phyloP scores from a whole-genome alignment of 2,888 invertebrate genomes.

The Agrypnus murinus region DNA sequence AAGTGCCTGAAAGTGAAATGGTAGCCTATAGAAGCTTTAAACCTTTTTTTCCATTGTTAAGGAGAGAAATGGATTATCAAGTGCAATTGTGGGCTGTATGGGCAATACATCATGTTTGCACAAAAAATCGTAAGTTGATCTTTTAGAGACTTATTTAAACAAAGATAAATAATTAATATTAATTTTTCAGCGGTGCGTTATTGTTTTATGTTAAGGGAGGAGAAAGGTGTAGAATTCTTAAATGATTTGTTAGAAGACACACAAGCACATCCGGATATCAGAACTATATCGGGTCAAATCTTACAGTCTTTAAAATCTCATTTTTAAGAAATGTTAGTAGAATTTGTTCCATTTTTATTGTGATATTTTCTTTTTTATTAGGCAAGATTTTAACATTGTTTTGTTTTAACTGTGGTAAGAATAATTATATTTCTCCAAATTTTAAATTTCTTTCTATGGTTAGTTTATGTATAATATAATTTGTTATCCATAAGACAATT shows the following conservation, averaged over 20 bases:
- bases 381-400: not conserved
- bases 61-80: slow-evolving; percentile 75
- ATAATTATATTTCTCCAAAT: not conserved
- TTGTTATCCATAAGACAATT: too few relatives aligned
- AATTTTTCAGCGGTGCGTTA: slow-evolving; percentile 78
- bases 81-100: slow-evolving; percentile 86
- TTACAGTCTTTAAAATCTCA: slow-evolving; percentile 59
- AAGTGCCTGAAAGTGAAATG: slow-evolving; percentile 83
- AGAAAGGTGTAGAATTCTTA: slow-evolving; percentile 76
- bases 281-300: slow-evolving; percentile 61
- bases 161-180: too few relatives aligned
- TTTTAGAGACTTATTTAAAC: too few relatives aligned
- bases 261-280: slow-evolving; percentile 59
- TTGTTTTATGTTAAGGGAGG: slow-evolving; percentile 78
- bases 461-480: too few relatives aligned
- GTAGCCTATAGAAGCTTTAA: slow-evolving; percentile 83
- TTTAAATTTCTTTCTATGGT: too few relatives aligned
- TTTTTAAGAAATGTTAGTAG: slow-evolving; percentile 25
- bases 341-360: slow-evolving; percentile 37
- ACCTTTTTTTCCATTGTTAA: slow-evolving; percentile 81
- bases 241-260: slow-evolving; percentile 67
- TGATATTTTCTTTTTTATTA: slow-evolving; percentile 41
- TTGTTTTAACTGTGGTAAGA: not conserved
- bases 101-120: slow-evolving; percentile 86
- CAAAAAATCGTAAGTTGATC: slow-evolving; percentile 78